Base-by-base conservation (phyloP, 2,797 vertebrate genomes). In the Aldrovandia affinis region DNA sequence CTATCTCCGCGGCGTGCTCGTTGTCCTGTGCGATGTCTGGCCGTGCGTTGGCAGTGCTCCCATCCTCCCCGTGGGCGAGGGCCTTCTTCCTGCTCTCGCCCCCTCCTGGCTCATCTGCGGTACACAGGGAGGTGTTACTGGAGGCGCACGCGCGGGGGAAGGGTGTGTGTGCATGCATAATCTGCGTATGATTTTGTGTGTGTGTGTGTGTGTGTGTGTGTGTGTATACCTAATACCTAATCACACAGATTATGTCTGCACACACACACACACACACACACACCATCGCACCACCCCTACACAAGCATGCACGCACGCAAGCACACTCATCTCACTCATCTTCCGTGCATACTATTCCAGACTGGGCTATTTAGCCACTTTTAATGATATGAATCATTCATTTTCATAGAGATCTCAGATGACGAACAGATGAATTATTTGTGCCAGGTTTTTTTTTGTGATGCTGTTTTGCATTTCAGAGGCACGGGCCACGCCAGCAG, bases 41-140 rank as follows among this genome's bases (percentile, higher is more conserved):
- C 47, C 68, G 63, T 1, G 81, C 47, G 15, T 75, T 70, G 78
- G 50, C 25, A 44, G 61, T 6, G 33, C 28, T n/a, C 54, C 70
- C 82, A 5, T 80, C 82, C 28, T 15, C 57, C n/a, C 33, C 78
- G 2, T 30, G 65, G 44, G 20, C 54, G 28, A 20, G 39, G 25
- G n/a, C 50, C 61, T 54, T 83, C 57, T 75, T 91, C 78, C 89
- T 88, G 86, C 88, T 92, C 89, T 85, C 87, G 89, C 65, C 87
- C 83, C 65, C 88, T 88, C 88, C 87, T 33, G 81, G 89, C 81
- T 78, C 80, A 92, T 90, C 95, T 95, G 89, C 86, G 93, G 91
- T 84, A 87, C 44, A 83, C 68, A 50, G 61, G 9, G 14, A 81
- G 1, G 18, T 6, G 82, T 78, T 36, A 65, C 36, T 28, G 25